Conservation (phyloP, 2,113 vertebrate genomes). For the Pardalotus punctatus region DNA sequence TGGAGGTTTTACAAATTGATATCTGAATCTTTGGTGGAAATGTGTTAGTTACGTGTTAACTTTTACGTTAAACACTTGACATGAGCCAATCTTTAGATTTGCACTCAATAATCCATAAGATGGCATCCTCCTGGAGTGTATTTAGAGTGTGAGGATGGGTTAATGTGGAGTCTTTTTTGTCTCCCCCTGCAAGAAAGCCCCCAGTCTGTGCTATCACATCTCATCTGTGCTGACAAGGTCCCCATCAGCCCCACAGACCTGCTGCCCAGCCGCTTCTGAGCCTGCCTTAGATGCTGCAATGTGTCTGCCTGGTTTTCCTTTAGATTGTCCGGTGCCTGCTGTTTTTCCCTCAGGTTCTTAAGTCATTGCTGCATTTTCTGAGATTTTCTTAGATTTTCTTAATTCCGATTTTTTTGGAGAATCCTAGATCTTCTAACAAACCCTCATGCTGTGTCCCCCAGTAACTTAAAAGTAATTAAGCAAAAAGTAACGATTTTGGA, state of each 20-base stretch:
- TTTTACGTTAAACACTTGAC: neutral
- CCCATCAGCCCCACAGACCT: slow-evolving; percentile 3
- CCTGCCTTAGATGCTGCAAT: neutral
- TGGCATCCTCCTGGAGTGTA: neutral
- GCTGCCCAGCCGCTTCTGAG: neutral
- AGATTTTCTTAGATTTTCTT: slow-evolving; percentile 71
- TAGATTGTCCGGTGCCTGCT: slow-evolving; percentile 36
- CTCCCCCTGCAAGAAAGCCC: neutral
- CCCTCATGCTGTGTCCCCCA: slow-evolving; percentile 67
- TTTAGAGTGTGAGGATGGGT: neutral
- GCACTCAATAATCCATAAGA: neutral
- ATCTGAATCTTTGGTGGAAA: neutral
- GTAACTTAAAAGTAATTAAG: slow-evolving; percentile 75
- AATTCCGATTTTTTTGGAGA: slow-evolving; percentile 51
- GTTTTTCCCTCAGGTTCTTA: slow-evolving; percentile 52
- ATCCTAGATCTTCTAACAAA: slow-evolving; percentile 72
- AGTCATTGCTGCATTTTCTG: slow-evolving; percentile 36
- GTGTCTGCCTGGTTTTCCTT: slow-evolving; percentile 50
- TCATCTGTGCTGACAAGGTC: slow-evolving; percentile 48
- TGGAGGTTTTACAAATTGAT: neutral
- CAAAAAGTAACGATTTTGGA: slow-evolving; percentile 68
- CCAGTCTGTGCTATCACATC: neutral
- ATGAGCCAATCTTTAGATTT: neutral
- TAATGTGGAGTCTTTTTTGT: neutral
- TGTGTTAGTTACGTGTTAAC: rapidly evolving